Evolutionary conservation across 1,140 invertebrate genomes (phyloP).

Genomic region (Antheraea pernyi): DNA sequence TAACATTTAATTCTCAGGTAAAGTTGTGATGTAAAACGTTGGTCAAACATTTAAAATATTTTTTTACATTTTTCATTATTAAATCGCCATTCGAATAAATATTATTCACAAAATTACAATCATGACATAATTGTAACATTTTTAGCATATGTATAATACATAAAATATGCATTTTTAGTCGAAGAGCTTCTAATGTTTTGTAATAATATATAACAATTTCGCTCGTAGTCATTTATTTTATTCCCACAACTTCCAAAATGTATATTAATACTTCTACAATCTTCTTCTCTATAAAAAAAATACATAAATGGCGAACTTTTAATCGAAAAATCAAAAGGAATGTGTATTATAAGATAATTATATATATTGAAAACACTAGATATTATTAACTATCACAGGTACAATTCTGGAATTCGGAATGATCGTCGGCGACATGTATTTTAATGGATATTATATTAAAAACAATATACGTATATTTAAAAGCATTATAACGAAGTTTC

Average conservation of each 20-base stretch:
- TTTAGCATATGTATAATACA: too few relatives aligned
- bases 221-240: too few relatives aligned
- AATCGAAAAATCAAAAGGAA: background rate
- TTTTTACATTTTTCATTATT: too few relatives aligned
- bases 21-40: too few relatives aligned
- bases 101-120: too few relatives aligned
- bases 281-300: background rate
- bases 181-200: too few relatives aligned
- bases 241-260: too few relatives aligned
- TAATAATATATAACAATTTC: too few relatives aligned
- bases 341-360: background rate
- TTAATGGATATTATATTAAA: background rate
- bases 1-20: background rate
- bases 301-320: background rate
- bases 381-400: background rate
- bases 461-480: background rate
- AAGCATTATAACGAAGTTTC: background rate
- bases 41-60: too few relatives aligned
- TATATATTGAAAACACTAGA: conserved; percentile 2
- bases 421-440: background rate
- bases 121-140: too few relatives aligned
- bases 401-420: background rate
- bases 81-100: too few relatives aligned
- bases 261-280: background rate
- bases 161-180: too few relatives aligned